phyloP scores from a whole-genome alignment of 2,888 invertebrate genomes.

The Meta bourneti region DNA sequence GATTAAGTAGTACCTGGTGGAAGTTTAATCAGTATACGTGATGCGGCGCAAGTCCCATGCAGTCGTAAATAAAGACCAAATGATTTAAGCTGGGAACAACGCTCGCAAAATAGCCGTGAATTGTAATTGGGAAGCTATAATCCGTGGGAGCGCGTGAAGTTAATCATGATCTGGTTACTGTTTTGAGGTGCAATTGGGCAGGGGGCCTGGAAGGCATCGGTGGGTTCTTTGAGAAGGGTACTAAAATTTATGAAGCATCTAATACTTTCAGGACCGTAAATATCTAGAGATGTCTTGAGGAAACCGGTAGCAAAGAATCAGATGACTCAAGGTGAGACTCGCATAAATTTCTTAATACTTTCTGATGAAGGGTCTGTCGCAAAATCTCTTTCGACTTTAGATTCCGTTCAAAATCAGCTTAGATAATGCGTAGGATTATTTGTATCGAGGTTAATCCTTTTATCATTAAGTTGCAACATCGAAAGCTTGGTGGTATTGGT shows the following conservation, averaged over 20 bases:
- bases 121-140: constrained; percentile 5
- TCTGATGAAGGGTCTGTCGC: no score
- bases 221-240: neutral
- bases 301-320: neutral
- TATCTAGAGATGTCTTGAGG: neutral
- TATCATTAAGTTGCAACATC: no score
- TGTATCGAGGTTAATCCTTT: no score
- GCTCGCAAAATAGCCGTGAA: neutral
- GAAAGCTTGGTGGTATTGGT: no score
- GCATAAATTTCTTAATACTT: no score
- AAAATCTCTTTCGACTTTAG: no score
- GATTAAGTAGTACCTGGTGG: neutral
- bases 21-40: neutral
- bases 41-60: neutral
- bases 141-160: neutral
- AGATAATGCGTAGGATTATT: no score
- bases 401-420: no score
- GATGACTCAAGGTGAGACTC: no score
- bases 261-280: neutral
- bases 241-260: neutral
- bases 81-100: constrained; percentile 14
- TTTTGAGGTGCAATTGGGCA: neutral
- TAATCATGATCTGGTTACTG: neutral
- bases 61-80: neutral
- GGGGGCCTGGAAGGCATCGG: neutral